These are phyloP conservation scores for Luscinia luscinia DNA, from an alignment of 2,797 vertebrate species.

Conservation along the genomic window DNA sequence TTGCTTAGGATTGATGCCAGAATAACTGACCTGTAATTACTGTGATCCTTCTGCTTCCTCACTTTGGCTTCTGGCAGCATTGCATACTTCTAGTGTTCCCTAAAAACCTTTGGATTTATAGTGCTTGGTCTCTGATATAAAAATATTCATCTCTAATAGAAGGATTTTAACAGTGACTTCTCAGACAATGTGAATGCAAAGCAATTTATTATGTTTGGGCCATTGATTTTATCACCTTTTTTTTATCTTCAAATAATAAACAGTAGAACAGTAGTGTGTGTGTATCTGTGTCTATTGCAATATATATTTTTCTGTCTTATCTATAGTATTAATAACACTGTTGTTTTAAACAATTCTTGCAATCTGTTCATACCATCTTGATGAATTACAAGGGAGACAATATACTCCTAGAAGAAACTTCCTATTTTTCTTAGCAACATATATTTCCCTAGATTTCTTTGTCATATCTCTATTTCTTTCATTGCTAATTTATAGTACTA, in stretches of 20 bases:
- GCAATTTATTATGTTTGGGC: not conserved
- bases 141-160: not conserved
- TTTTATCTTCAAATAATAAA: not conserved
- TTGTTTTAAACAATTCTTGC: not conserved
- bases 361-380: not conserved
- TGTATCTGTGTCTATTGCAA: not conserved
- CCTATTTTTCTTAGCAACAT: not conserved
- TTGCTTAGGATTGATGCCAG: conserved; percentile 8
- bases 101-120: not conserved
- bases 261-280: not conserved
- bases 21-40: conserved; percentile 40
- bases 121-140: not conserved
- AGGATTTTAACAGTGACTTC: not conserved
- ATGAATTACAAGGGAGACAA: not conserved
- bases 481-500: not conserved
- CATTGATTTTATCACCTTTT: not conserved
- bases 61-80: not conserved
- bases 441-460: not conserved
- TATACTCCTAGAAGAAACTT: not conserved
- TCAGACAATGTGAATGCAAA: not conserved
- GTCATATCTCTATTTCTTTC: not conserved
- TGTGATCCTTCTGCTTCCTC: conserved; percentile 9
- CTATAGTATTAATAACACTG: not conserved
- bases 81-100: not conserved
- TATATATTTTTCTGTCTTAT: not conserved